Evolutionary conservation across 2,888 invertebrate genomes (phyloP).

Genomic region (Hololepta plana): DNA sequence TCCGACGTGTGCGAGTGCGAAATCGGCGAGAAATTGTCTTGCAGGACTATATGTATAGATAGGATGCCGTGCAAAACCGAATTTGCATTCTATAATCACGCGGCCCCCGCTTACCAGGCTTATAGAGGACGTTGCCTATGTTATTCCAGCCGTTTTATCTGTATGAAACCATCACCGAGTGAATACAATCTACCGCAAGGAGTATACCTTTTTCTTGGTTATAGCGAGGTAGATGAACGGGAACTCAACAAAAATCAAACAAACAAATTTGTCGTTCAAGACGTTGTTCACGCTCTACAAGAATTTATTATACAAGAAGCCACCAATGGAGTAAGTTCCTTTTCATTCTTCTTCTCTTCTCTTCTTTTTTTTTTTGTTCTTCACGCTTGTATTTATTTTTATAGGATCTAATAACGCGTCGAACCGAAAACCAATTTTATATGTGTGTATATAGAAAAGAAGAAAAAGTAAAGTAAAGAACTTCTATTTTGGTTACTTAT

Average conservation of each 20-base stretch:
- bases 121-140: slow-evolving; percentile 78
- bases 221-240: slow-evolving; percentile 76
- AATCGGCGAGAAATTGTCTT: slow-evolving; percentile 55
- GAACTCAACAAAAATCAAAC: slow-evolving; percentile 61
- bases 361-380: too few species aligned
- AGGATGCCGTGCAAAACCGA: slow-evolving; percentile 74
- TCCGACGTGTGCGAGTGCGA: slow-evolving; percentile 81
- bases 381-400: too few species aligned
- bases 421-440: too few species aligned
- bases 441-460: too few species aligned
- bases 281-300: slow-evolving; percentile 66
- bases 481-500: too few species aligned
- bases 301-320: slow-evolving; percentile 56
- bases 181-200: slow-evolving; percentile 68
- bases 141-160: slow-evolving; percentile 82
- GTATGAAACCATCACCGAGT: slow-evolving; percentile 68
- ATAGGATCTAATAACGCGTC: too few species aligned
- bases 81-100: slow-evolving; percentile 78
- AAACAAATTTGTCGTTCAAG: slow-evolving; percentile 63
- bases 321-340: slow-evolving; percentile 44
- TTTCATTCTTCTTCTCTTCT: too few species aligned
- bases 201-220: slow-evolving; percentile 74
- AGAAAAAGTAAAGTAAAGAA: too few species aligned
- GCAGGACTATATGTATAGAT: slow-evolving; percentile 78
- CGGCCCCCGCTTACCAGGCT: slow-evolving; percentile 78